These are phyloP conservation scores for Onychostoma macrolepis DNA, from an alignment of 2,113 vertebrate species.

Conservation along the genomic window DNA sequence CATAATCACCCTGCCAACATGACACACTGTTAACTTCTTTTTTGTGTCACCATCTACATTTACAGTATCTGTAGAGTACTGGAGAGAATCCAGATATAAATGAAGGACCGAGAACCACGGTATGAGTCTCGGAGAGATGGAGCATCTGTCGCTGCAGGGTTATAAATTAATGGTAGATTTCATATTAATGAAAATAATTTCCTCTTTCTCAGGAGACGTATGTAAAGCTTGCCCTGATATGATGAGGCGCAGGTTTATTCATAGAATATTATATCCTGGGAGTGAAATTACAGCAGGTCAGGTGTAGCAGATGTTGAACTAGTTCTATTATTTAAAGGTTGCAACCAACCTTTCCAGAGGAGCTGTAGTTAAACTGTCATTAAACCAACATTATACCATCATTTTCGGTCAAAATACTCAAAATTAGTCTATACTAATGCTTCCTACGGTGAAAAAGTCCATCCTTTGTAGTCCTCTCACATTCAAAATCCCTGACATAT, in stretches of 20 bases:
- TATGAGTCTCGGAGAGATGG: not conserved
- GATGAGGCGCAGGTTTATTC: slow-evolving; percentile 1
- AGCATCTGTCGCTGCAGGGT: not conserved
- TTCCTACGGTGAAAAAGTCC: not conserved
- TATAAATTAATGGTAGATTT: slow-evolving; percentile 4
- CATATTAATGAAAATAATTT: slow-evolving; percentile 28
- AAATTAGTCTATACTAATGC: not conserved
- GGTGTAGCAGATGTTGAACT: not conserved
- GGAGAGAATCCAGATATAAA: slow-evolving; percentile 43
- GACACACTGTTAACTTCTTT: slow-evolving; percentile 41
- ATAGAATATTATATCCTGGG: not conserved
- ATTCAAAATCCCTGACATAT: too few species aligned
- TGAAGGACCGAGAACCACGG: slow-evolving; percentile 33
- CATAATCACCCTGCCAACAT: slow-evolving; percentile 30
- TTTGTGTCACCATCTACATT: slow-evolving; percentile 27
- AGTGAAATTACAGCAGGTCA: not conserved
- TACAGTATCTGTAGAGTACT: slow-evolving; percentile 37
- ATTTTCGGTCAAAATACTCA: not conserved
- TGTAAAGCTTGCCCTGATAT: slow-evolving; percentile 1
- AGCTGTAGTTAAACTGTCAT: not conserved
- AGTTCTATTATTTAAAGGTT: not conserved
- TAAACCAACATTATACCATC: not conserved
- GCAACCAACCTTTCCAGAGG: not conserved
- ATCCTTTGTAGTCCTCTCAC: not conserved
- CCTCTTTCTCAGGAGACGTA: slow-evolving; percentile 6